Conservation (phyloP, 2,113 vertebrate species). For the Sus scrofa region T2T-Sscrofa CM000816.6:86845001-86845500, state of each 20-base stretch:
- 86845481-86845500: background rate
- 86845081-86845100: no score
- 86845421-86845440: background rate
- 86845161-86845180: background rate
- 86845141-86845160: background rate
- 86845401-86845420: background rate
- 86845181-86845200: background rate
- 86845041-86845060: no score
- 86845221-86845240: background rate
- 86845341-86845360: no score
- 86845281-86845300: no score
- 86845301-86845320: no score
- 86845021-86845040: no score
- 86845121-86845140: background rate
- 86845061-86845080: no score
- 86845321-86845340: no score
- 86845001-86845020: background rate
- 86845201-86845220: background rate
- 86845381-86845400: constrained; percentile 29
- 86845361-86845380: background rate
- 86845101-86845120: no score
- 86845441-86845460: background rate
- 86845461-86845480: background rate
- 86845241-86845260: background rate
- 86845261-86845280: background rate